Conservation (phyloP, 2,888 invertebrate genomes). For the Dioctria linearis region DNA sequence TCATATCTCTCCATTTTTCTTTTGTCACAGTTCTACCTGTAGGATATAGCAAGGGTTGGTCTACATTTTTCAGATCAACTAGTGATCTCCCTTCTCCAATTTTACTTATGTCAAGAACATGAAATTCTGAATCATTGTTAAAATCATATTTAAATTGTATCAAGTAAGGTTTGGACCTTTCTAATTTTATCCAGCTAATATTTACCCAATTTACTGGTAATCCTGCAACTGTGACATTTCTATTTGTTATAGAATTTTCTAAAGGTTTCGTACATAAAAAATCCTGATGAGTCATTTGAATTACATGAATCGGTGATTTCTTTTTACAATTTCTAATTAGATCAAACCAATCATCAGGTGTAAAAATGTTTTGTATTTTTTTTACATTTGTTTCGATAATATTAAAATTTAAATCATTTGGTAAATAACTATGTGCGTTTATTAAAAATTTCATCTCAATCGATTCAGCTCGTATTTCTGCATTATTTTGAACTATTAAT, state of each 20-base stretch:
- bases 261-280: slow-evolving; percentile 58
- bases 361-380: slow-evolving; percentile 54
- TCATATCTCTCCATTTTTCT: background rate
- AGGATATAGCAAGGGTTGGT: background rate
- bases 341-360: slow-evolving; percentile 55
- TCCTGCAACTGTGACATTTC: slow-evolving; percentile 60
- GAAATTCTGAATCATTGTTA: slow-evolving; percentile 58
- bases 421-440: slow-evolving; percentile 24
- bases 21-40: background rate
- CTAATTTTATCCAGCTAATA: slow-evolving; percentile 48
- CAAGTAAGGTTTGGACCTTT: slow-evolving; percentile 58
- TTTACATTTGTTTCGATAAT: slow-evolving; percentile 37
- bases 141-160: slow-evolving; percentile 51
- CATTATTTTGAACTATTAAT: slow-evolving; percentile 58
- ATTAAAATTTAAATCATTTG: slow-evolving; percentile 10
- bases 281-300: slow-evolving; percentile 4
- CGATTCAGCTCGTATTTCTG: slow-evolving; percentile 58
- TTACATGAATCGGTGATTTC: slow-evolving; percentile 58
- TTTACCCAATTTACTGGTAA: slow-evolving; percentile 56
- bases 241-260: slow-evolving; percentile 61
- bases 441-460: slow-evolving; percentile 30
- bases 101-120: background rate
- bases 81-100: slow-evolving; percentile 7
- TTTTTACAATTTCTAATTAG: slow-evolving; percentile 57
- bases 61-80: background rate